Base-by-base conservation (phyloP, 2,797 vertebrate species). In the Danio albolineatus region DNA sequence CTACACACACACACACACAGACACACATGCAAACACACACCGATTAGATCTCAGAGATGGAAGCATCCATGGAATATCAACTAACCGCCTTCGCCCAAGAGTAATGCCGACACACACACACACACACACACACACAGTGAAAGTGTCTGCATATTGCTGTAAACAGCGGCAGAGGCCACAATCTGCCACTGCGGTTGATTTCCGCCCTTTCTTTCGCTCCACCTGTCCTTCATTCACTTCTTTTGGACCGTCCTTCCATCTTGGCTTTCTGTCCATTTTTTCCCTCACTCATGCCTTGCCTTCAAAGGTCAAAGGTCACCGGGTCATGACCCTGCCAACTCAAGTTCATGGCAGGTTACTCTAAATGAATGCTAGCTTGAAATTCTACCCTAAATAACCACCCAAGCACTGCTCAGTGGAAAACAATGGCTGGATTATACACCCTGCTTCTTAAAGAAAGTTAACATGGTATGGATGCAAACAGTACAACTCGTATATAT, bases 61-160 rank as follows among this genome's bases (percentile, higher is more conserved):
- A 94, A 92, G 90, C 92, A 92, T 94, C 93, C 91, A 89, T 90
- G 91, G 93, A 94, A 94, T 95, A 94, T 94, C 93, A 94, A 94
- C 92, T 94, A 93, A 93, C 93, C 92, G 91, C 90, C 89, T 91
- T 93, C 89, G 86, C 91, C 91, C 89, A 92, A 89, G 90, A 94
- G 91, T 91, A 92, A 92, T 89, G 90, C 90, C 91, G 91, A 77
- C 66, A 69, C 5, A 49, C 10, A 77, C 66, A 69, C 5, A 49
- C 10, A n/a, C n/a, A n/a, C n/a, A n/a, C n/a, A 28, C 28, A 28
- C 57, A 82, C 67, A 74, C 13, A 74, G 48, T 5, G 41, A 49
- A 66, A 44, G 61, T 46, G 49, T 76, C 73, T 76, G 61, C 19
- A 76, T 76, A 65, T 43, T 60, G 76, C 16, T 56, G 75, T 57